A percentile compares a stretch with the other conserved stretches of the same genome.
phyloP scores from a whole-genome alignment of 2,113 vertebrate genomes.

The Aspiorhynchus laticeps region DNA sequence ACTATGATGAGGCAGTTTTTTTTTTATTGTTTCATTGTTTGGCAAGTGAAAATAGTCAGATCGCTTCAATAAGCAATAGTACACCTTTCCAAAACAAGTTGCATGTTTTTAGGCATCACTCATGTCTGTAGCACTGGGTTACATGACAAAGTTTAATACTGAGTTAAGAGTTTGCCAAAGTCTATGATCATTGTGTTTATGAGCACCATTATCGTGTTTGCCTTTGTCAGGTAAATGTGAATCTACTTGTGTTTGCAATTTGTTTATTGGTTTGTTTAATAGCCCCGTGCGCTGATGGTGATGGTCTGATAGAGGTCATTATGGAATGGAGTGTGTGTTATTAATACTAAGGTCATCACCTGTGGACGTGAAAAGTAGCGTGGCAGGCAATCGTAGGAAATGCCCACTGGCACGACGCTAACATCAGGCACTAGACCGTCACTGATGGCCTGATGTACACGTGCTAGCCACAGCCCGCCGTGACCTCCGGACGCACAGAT shows the following conservation, averaged over 20 bases:
- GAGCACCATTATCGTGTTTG: background rate
- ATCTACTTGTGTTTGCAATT: conserved; percentile 19
- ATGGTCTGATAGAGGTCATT: conserved; percentile 11
- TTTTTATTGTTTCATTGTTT: background rate
- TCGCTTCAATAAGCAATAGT: background rate
- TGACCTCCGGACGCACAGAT: conserved; percentile 75
- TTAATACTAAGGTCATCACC: conserved; percentile 54
- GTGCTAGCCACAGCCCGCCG: conserved; percentile 69
- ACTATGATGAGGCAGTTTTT: background rate
- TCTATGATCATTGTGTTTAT: background rate
- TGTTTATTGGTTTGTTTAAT: conserved; percentile 30
- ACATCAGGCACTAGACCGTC: conserved; percentile 74
- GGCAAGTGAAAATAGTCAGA: background rate
- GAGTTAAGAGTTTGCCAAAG: background rate
- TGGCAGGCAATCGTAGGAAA: conserved; percentile 80
- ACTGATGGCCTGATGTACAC: conserved; percentile 71
- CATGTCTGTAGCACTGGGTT: background rate
- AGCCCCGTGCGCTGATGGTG: background rate
- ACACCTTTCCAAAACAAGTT: background rate
- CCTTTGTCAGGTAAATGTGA: background rate
- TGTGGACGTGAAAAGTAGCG: conserved; percentile 40
- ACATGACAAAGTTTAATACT: background rate
- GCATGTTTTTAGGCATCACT: background rate
- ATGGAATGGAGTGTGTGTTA: background rate
- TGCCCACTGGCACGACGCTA: conserved; percentile 81